phyloP scores from a whole-genome alignment of 1,140 invertebrate species.

The Cotesia glomerata region DNA sequence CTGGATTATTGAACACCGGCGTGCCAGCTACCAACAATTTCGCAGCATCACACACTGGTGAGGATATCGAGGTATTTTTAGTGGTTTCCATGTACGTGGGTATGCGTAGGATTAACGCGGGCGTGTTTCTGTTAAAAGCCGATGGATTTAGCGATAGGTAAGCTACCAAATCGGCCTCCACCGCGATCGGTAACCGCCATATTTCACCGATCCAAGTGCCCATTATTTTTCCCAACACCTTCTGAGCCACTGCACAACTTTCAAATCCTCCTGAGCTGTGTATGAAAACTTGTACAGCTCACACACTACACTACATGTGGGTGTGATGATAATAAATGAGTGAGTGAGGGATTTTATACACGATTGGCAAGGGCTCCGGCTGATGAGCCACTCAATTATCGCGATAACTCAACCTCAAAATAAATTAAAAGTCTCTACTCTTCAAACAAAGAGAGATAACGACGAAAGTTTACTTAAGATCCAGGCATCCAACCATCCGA shows the following conservation, averaged over 20 bases:
- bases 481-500: not conserved
- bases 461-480: not conserved
- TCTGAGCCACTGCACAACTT: not conserved
- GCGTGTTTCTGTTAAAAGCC: slow-evolving; percentile 27
- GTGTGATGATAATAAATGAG: too few relatives aligned
- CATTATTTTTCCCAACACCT: slow-evolving; percentile 1
- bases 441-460: not conserved
- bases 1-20: too few relatives aligned
- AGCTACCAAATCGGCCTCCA: slow-evolving; percentile 19
- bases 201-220: slow-evolving; percentile 17
- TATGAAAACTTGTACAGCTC: not conserved
- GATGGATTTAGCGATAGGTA: slow-evolving; percentile 27
- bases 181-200: not conserved
- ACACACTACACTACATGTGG: too few relatives aligned
- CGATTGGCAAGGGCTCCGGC: not conserved
- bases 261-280: not conserved
- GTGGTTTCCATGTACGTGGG: not conserved
- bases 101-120: slow-evolving; percentile 28
- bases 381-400: not conserved
- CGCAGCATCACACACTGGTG: not conserved
- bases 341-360: not conserved
- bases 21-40: not conserved
- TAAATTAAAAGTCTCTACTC: not conserved
- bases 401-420: not conserved
- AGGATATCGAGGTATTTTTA: not conserved